Conservation (phyloP, 1,140 invertebrate species). For the Dryas iulia region DNA sequence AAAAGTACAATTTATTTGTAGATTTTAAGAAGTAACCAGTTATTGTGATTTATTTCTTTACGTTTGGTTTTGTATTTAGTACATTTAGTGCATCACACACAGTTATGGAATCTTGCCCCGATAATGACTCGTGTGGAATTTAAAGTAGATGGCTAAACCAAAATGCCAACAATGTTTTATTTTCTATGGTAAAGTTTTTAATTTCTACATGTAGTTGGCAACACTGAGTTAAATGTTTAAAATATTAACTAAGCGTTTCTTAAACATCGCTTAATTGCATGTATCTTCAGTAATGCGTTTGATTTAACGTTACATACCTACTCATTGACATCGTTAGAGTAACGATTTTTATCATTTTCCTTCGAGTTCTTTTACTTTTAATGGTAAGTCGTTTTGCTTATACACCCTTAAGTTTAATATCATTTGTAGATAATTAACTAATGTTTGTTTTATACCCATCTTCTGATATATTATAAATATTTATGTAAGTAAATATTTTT, state of each 20-base stretch:
- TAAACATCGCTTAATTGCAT: conserved; percentile 33
- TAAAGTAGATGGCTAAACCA: neutral
- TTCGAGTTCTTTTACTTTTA: conserved; percentile 65
- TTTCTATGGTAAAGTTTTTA: neutral
- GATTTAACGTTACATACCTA: neutral
- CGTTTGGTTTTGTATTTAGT: conserved; percentile 23
- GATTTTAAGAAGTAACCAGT: conserved; percentile 17
- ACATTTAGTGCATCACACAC: conserved; percentile 4
- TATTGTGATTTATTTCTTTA: conserved; percentile 27
- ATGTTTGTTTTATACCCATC: conserved; percentile 17
- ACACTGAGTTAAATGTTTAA: neutral
- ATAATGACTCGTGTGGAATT: neutral
- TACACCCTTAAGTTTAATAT: conserved; percentile 47
- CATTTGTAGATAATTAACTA: conserved; percentile 33
- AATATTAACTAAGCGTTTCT: neutral
- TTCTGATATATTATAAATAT: conserved; percentile 48
- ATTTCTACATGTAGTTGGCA: neutral
- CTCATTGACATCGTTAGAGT: neutral
- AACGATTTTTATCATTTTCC: conserved; percentile 45
- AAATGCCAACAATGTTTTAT: neutral
- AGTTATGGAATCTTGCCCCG: conserved; percentile 26
- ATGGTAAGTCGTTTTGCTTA: conserved; percentile 70
- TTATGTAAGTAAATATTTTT: conserved; percentile 72
- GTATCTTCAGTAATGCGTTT: conserved; percentile 10
- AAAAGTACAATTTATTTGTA: conserved; percentile 30